Percentiles rank a stretch among this genome's conserved stretches.
Conservation (phyloP, 2,113 vertebrate genomes). For the Benitochromis conjunctus region DNA sequence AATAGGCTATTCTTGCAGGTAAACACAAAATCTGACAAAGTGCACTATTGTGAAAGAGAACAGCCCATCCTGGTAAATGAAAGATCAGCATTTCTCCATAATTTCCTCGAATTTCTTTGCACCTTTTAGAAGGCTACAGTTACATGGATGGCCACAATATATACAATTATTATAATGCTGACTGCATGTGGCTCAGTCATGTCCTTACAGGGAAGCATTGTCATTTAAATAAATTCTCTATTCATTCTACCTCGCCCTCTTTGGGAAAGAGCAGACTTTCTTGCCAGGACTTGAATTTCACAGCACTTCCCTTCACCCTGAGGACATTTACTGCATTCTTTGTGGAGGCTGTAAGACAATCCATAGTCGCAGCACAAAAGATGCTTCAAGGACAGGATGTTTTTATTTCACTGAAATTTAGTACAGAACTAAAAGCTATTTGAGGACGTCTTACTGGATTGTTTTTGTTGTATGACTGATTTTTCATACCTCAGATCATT, state of each 20-base stretch:
- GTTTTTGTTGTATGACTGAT: background rate
- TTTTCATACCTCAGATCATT: background rate
- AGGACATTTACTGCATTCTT: background rate
- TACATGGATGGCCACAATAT: background rate
- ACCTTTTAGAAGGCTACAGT: background rate
- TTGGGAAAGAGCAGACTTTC: background rate
- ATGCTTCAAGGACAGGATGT: background rate
- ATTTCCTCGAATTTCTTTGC: background rate
- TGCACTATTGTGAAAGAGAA: background rate
- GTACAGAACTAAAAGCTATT: background rate
- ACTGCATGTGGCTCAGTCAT: background rate
- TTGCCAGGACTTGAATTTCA: slow-evolving; percentile 3
- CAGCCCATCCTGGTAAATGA: background rate
- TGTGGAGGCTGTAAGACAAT: background rate
- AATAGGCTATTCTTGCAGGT: background rate
- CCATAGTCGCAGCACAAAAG: background rate
- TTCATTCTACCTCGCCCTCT: background rate
- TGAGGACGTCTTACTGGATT: background rate
- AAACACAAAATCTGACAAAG: background rate
- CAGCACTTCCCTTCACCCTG: background rate
- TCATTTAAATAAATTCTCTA: background rate
- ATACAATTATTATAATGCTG: background rate
- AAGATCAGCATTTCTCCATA: background rate
- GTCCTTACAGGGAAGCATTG: background rate
- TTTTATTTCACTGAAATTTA: background rate